Evolutionary conservation across 2,113 vertebrate species (phyloP).

Genomic region (Anhinga rufa): DNA sequence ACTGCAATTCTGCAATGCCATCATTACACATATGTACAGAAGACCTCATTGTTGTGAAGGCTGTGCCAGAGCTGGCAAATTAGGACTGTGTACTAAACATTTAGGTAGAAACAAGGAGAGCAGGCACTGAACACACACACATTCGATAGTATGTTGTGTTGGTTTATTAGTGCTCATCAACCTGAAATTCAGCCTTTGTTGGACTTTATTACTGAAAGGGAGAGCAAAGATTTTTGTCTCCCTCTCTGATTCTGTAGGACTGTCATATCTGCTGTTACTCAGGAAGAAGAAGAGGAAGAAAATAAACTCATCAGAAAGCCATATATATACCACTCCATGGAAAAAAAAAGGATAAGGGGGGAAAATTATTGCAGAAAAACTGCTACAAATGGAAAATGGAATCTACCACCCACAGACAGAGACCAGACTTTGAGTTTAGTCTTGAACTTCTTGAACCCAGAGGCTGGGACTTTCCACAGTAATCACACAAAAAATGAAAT

Average conservation of each 20-base stretch:
- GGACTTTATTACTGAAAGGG: not conserved
- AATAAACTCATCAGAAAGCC: not conserved
- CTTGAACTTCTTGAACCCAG: not conserved
- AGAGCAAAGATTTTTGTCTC: not conserved
- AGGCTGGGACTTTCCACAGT: not conserved
- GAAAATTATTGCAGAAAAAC: not conserved
- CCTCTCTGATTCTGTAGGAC: not conserved
- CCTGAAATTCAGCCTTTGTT: not conserved
- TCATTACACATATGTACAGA: accelerated
- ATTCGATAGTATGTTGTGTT: not conserved
- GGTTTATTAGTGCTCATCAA: not conserved
- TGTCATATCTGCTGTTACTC: not conserved
- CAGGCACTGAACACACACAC: not conserved
- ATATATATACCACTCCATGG: not conserved
- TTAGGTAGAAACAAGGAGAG: not conserved
- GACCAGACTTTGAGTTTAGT: not conserved
- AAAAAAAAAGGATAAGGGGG: not conserved
- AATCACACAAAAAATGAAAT: not conserved
- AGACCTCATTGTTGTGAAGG: not conserved
- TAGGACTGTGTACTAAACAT: not conserved
- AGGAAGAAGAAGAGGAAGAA: not conserved
- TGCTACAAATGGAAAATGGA: not conserved
- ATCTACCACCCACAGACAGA: not conserved
- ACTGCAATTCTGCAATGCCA: not conserved
- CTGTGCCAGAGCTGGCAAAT: not conserved